Evolutionary conservation across 1,140 invertebrate genomes (phyloP).

Genomic region (Drosophila sp.): DNA sequence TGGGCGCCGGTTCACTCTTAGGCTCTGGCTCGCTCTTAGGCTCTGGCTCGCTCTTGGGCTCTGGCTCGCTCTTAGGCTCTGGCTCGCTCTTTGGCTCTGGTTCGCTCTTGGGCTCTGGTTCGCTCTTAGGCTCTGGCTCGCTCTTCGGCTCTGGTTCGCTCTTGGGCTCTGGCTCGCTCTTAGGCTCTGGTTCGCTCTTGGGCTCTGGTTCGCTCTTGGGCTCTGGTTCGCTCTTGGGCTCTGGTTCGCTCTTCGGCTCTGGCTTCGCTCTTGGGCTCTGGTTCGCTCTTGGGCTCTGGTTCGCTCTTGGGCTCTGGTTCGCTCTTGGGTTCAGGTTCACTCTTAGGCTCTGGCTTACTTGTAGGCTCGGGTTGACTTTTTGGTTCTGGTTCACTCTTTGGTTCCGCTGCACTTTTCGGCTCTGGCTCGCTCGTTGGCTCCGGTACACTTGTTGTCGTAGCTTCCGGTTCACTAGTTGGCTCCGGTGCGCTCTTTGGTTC

Average conservation of each 20-base stretch:
- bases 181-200: conserved; percentile 58
- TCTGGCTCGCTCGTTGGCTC: conserved; percentile 26
- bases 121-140: conserved; percentile 81
- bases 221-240: conserved; percentile 47
- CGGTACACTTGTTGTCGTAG: conserved; percentile 37
- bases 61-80: conserved; percentile 84
- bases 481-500: conserved; percentile 25
- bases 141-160: conserved; percentile 81
- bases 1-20: conserved; percentile 85
- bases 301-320: conserved; percentile 44
- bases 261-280: conserved; percentile 50
- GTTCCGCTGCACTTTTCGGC: conserved; percentile 30
- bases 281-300: conserved; percentile 50
- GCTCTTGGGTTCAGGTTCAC: conserved; percentile 28
- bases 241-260: conserved; percentile 22
- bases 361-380: conserved; percentile 41
- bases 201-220: conserved; percentile 57
- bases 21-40: conserved; percentile 85
- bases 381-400: conserved; percentile 48
- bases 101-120: conserved; percentile 85
- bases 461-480: conserved; percentile 50
- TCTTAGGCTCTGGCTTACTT: conserved; percentile 46
- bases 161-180: conserved; percentile 68
- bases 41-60: conserved; percentile 85
- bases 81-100: conserved; percentile 85